Evolutionary conservation across 2,113 vertebrate genomes (phyloP).

Genomic region (Nibea albiflora): DNA sequence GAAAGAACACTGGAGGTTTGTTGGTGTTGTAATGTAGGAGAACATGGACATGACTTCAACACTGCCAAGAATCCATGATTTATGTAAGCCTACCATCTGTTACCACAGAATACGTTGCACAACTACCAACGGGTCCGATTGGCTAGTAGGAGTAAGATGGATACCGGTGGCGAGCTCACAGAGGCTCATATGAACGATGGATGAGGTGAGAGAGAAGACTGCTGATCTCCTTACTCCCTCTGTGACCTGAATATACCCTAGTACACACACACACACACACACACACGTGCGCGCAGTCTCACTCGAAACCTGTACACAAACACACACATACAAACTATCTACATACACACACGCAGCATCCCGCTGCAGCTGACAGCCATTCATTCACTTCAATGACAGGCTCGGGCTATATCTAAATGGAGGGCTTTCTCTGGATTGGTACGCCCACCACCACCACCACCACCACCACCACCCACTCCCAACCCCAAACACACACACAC

Average conservation of each 20-base stretch:
- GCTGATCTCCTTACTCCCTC: slow-evolving; percentile 72
- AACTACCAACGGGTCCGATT: slow-evolving; percentile 67
- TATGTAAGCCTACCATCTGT: slow-evolving; percentile 79
- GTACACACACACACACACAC: slow-evolving; percentile 43
- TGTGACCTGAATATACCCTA: slow-evolving; percentile 69
- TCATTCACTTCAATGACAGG: slow-evolving; percentile 74
- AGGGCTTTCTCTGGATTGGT: slow-evolving; percentile 67
- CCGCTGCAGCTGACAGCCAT: slow-evolving; percentile 77
- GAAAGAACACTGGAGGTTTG: slow-evolving; percentile 54
- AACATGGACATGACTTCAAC: slow-evolving; percentile 68
- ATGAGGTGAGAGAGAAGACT: slow-evolving; percentile 74
- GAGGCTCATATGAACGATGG: slow-evolving; percentile 77
- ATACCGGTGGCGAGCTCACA: slow-evolving; percentile 53
- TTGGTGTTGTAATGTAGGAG: slow-evolving; percentile 65
- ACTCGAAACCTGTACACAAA: slow-evolving; percentile 34
- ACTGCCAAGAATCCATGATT: slow-evolving; percentile 74
- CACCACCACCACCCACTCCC: slow-evolving; percentile 3
- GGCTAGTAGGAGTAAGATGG: slow-evolving; percentile 50
- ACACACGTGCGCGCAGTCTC: slow-evolving; percentile 27
- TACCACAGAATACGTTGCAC: slow-evolving; percentile 71
- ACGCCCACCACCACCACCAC: not conserved
- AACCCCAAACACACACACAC: slow-evolving; percentile 16
- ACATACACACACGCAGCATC: slow-evolving; percentile 52
- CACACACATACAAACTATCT: slow-evolving; percentile 27
- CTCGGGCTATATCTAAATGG: slow-evolving; percentile 70